Evolutionary conservation across 1,140 invertebrate genomes (phyloP).

Genomic region (Apis cerana): DNA sequence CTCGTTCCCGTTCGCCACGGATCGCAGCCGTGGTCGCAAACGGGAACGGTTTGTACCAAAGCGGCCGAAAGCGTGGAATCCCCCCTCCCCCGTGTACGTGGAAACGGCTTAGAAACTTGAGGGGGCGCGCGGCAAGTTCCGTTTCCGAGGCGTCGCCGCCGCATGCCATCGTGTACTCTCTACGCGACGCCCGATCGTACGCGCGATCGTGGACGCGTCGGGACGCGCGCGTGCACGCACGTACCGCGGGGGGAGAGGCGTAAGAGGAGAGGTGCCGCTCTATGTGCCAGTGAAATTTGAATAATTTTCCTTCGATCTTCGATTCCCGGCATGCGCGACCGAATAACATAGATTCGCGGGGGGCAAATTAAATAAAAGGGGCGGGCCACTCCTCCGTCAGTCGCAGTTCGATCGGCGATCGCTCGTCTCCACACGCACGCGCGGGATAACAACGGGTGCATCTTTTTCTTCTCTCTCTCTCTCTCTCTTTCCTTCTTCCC

Average conservation of each 20-base stretch:
- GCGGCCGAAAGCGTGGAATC: constrained; percentile 30
- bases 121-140: constrained; percentile 74
- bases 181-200: constrained; percentile 52
- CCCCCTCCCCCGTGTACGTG: constrained; percentile 51
- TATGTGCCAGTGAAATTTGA: constrained; percentile 79
- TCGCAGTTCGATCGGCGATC: constrained; percentile 81
- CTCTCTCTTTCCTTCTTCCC: neutral
- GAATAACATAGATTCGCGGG: constrained; percentile 81
- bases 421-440: constrained; percentile 62
- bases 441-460: constrained; percentile 54
- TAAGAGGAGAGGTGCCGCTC: constrained; percentile 44
- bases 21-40: no score
- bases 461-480: neutral
- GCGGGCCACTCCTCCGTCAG: constrained; percentile 80
- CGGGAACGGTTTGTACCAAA: constrained; percentile 49
- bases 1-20: neutral
- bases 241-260: neutral
- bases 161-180: constrained; percentile 63
- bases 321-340: constrained; percentile 80
- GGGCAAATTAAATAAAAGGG: constrained; percentile 81
- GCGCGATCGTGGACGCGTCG: constrained; percentile 19
- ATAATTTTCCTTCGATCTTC: constrained; percentile 80
- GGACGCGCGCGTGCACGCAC: constrained; percentile 31
- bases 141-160: constrained; percentile 50
- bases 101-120: constrained; percentile 72